phyloP scores from a whole-genome alignment of 2,797 vertebrate species.

The Echeneis naucrates region DNA sequence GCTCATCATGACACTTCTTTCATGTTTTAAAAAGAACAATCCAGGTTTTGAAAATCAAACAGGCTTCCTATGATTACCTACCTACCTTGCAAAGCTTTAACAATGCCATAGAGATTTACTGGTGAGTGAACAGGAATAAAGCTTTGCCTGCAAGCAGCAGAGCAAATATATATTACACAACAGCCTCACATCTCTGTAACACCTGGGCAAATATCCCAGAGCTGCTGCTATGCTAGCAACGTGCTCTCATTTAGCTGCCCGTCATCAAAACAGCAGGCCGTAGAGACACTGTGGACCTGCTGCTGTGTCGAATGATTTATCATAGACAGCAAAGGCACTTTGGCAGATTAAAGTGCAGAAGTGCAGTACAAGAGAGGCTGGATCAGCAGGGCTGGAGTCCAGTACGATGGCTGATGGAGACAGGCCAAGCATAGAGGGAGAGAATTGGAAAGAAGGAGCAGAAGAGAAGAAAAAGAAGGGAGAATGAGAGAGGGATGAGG shows the following conservation, averaged over 20 bases:
- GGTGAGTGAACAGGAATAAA: constrained; percentile 36
- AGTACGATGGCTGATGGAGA: constrained; percentile 55
- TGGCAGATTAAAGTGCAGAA: constrained; percentile 79
- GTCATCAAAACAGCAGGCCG: constrained; percentile 63
- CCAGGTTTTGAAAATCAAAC: background rate
- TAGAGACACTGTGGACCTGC: constrained; percentile 54
- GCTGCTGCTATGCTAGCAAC: constrained; percentile 38
- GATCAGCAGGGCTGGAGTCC: constrained; percentile 74
- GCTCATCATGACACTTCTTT: background rate
- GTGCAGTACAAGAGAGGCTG: constrained; percentile 60
- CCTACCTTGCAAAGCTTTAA: constrained; percentile 2
- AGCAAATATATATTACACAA: constrained; percentile 37
- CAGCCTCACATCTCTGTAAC: constrained; percentile 23
- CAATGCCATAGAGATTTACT: constrained; percentile 21
- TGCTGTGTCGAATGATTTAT: constrained; percentile 74
- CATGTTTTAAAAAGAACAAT: background rate
- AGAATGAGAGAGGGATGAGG: constrained; percentile 28
- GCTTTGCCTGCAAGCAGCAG: constrained; percentile 2
- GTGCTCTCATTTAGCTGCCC: constrained; percentile 54
- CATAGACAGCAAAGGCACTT: constrained; percentile 75
- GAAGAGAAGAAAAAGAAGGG: constrained; percentile 11
- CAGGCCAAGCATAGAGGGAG: constrained; percentile 58
- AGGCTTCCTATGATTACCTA: background rate
- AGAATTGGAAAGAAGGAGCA: constrained; percentile 8
- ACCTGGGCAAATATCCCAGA: constrained; percentile 42